Evolutionary conservation across 2,888 invertebrate species (phyloP).

Genomic region (Hemistola chrysoprasaria): DNA sequence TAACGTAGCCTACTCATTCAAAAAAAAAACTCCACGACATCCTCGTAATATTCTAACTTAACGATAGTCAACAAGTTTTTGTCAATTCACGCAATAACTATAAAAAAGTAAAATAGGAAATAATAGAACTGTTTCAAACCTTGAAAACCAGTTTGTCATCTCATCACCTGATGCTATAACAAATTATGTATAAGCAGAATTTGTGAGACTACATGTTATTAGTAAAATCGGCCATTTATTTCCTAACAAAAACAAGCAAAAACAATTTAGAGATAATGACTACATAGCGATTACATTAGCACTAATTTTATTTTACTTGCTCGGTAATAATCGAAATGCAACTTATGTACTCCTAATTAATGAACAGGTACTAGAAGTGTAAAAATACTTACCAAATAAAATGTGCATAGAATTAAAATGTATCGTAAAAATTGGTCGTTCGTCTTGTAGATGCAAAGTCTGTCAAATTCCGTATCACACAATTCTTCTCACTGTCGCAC

Average conservation of each 20-base stretch:
- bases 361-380: too few species aligned
- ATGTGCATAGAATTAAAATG: slow-evolving; percentile 55
- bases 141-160: slow-evolving; percentile 42
- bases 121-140: slow-evolving; percentile 30
- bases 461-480: slow-evolving; percentile 58
- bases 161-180: slow-evolving; percentile 26
- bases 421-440: slow-evolving; percentile 42
- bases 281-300: neutral
- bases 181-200: too few species aligned
- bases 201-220: slow-evolving; percentile 26
- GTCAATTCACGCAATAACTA: slow-evolving; percentile 29
- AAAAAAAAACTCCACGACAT: too few species aligned
- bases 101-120: slow-evolving; percentile 35
- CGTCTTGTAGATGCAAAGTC: slow-evolving; percentile 56
- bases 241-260: slow-evolving; percentile 12
- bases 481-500: slow-evolving; percentile 66
- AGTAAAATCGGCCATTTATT: slow-evolving; percentile 24
- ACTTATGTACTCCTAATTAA: slow-evolving; percentile 2
- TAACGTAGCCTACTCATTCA: too few species aligned
- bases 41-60: slow-evolving; percentile 9
- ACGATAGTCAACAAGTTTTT: slow-evolving; percentile 30
- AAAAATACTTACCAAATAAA: slow-evolving; percentile 52
- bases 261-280: slow-evolving; percentile 10
- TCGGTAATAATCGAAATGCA: slow-evolving; percentile 5
- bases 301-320: slow-evolving; percentile 9